A percentile compares a stretch with the other conserved stretches of the same genome.
These are phyloP conservation scores for Eupithecia exiguata DNA, from an alignment of 2,888 invertebrate genomes.

Conservation along the genomic window DNA sequence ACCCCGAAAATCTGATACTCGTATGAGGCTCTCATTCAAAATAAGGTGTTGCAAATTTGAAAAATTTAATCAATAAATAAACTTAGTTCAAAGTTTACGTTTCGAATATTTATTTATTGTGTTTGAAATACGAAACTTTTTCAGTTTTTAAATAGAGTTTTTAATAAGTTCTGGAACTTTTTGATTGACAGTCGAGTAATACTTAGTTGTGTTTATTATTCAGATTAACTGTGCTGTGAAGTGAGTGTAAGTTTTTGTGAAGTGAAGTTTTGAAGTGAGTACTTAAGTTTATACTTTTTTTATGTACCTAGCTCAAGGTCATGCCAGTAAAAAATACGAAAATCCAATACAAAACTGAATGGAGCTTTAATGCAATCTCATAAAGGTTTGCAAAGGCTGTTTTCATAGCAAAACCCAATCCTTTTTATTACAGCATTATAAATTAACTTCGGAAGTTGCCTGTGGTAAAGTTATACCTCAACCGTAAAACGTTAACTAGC, in stretches of 20 bases:
- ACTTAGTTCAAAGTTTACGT: not conserved
- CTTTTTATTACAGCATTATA: not conserved
- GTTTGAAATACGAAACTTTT: constrained; percentile 4
- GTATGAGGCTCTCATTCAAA: constrained; percentile 21
- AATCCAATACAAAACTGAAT: too few relatives aligned
- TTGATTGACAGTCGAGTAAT: constrained; percentile 11
- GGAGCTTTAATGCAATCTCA: not conserved
- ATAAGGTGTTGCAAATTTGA: constrained; percentile 6
- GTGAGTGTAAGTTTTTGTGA: constrained; percentile 28
- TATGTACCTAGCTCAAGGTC: too few relatives aligned
- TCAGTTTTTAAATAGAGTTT: not conserved
- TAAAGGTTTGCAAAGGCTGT: not conserved
- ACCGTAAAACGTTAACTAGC: not conserved
- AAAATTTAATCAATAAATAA: constrained; percentile 1
- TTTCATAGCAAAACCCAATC: not conserved
- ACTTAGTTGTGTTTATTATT: constrained; percentile 9
- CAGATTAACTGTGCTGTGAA: constrained; percentile 16
- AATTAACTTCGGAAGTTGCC: not conserved
- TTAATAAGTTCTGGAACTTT: constrained; percentile 11
- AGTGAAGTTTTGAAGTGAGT: constrained; percentile 24
- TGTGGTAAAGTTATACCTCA: not conserved
- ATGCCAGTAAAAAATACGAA: too few relatives aligned
- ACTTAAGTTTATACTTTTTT: not conserved
- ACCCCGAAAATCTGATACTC: not conserved
- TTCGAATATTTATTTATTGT: not conserved